These are phyloP conservation scores for Esox masquinongy DNA, from an alignment of 2,797 vertebrate species.

Conservation along the genomic window DNA sequence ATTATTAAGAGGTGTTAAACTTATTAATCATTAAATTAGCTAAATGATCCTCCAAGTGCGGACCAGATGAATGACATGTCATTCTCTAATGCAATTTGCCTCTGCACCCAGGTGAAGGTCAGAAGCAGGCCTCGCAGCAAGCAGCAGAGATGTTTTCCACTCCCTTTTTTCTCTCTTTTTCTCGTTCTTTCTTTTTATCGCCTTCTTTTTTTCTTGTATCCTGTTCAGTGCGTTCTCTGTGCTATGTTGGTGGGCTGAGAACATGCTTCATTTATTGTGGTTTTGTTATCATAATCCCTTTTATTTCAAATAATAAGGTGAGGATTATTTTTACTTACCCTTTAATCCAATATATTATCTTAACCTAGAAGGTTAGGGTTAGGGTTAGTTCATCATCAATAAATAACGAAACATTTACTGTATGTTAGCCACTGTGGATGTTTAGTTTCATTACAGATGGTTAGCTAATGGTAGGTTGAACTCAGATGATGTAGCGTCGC, in stretches of 20 bases:
- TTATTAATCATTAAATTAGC: constrained; percentile 99
- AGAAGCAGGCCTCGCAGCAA: constrained; percentile 82
- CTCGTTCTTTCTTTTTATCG: constrained; percentile 14
- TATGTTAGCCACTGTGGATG: too few species aligned
- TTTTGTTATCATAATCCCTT: neutral
- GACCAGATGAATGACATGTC: constrained; percentile 92
- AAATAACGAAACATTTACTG: neutral
- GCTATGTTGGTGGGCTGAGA: neutral
- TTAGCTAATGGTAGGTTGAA: too few species aligned
- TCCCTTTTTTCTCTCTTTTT: constrained; percentile 11
- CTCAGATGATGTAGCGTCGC: too few species aligned
- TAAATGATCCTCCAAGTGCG: constrained; percentile 95
- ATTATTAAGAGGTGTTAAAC: constrained; percentile 99
- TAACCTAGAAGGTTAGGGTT: neutral
- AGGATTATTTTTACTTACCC: neutral
- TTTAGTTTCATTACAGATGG: too few species aligned
- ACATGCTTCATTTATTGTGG: neutral
- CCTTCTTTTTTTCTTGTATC: constrained; percentile 19
- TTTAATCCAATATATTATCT: neutral
- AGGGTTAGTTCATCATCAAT: neutral
- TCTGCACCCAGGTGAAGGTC: constrained; percentile 90
- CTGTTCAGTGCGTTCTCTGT: constrained; percentile 13
- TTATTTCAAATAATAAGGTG: neutral
- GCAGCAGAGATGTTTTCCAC: constrained; percentile 69
- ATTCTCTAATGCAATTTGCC: constrained; percentile 96